Percentiles rank a stretch among this genome's conserved stretches.
phyloP scores from a whole-genome alignment of 2,888 invertebrate genomes.

The Beris chalybata region DNA sequence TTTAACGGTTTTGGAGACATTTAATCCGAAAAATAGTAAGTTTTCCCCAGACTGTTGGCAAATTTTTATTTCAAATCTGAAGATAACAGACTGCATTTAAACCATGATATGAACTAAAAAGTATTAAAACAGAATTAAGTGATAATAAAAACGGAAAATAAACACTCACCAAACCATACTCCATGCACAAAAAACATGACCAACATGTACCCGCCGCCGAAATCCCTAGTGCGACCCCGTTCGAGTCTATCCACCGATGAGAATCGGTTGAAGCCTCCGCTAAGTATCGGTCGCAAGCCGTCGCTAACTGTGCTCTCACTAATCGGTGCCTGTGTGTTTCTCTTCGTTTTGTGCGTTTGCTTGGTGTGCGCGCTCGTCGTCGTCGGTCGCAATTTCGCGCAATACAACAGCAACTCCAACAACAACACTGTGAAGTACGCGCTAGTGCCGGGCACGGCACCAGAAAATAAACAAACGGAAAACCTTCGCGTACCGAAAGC shows the following conservation, averaged over 20 bases:
- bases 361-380: conserved; percentile 52
- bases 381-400: conserved; percentile 47
- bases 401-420: background rate
- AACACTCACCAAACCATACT: too few relatives aligned
- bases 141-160: too few relatives aligned
- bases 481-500: conserved; percentile 17
- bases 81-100: too few relatives aligned
- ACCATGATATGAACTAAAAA: too few relatives aligned
- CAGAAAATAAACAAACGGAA: conserved; percentile 7
- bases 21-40: too few relatives aligned
- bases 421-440: background rate
- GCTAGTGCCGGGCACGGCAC: background rate
- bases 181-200: too few relatives aligned
- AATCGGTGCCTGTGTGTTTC: conserved; percentile 52
- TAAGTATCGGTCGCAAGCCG: conserved; percentile 44
- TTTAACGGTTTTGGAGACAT: too few relatives aligned
- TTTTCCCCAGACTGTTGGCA: too few relatives aligned
- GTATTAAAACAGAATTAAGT: too few relatives aligned
- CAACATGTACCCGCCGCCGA: conserved; percentile 48
- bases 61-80: too few relatives aligned
- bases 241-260: conserved; percentile 54
- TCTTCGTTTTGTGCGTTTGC: conserved; percentile 51
- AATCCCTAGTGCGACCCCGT: conserved; percentile 48
- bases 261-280: conserved; percentile 47
- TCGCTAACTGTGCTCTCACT: conserved; percentile 48